These are phyloP conservation scores for Tyto alba DNA, from an alignment of 2,113 vertebrate genomes.

Conservation along the genomic window DNA sequence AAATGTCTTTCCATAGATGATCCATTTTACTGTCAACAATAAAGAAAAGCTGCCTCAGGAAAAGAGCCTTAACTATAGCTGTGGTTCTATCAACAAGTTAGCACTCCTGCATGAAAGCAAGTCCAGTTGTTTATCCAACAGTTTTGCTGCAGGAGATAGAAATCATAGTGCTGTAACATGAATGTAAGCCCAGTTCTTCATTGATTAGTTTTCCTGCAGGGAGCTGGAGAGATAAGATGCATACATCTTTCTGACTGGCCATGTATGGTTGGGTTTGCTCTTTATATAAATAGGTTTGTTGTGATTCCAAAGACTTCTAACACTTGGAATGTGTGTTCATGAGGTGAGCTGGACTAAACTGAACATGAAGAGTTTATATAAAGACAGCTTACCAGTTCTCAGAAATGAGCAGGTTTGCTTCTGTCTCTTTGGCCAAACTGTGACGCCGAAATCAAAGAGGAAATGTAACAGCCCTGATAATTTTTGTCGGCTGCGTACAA, in stretches of 20 bases:
- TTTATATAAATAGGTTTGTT: neutral
- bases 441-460: neutral
- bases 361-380: neutral
- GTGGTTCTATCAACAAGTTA: neutral
- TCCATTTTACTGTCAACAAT: constrained; percentile 2
- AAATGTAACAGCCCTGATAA: neutral
- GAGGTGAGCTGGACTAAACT: neutral
- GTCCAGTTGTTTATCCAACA: neutral
- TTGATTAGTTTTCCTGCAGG: neutral
- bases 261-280: neutral
- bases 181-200: neutral
- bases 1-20: neutral
- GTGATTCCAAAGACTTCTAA: neutral
- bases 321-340: neutral
- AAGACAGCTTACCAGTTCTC: neutral
- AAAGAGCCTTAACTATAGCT: neutral
- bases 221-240: neutral
- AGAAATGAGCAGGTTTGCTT: neutral
- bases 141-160: neutral
- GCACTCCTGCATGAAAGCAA: neutral
- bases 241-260: neutral
- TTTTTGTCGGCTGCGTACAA: neutral
- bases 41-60: neutral
- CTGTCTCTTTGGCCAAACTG: neutral
- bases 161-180: neutral